Percentiles rank a stretch among this genome's conserved stretches.
Evolutionary conservation across 2,888 invertebrate species (phyloP).

Genomic region (Plutella xylostella): DNA sequence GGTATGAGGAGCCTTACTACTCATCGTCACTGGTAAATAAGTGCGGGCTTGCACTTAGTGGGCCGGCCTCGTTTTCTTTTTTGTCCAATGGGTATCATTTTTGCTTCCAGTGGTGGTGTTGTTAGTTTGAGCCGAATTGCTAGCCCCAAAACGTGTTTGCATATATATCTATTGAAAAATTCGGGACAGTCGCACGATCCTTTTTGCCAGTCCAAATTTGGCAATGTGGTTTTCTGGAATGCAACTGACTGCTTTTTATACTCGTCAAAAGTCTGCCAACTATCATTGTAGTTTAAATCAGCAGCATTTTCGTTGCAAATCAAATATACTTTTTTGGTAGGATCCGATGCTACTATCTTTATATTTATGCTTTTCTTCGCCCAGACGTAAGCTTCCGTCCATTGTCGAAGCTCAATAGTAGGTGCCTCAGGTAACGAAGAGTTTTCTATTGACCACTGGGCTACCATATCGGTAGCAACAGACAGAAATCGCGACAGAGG

Average conservation of each 20-base stretch:
- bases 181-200: no score
- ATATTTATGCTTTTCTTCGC: conserved; percentile 10
- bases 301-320: conserved; percentile 12
- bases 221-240: conserved; percentile 11
- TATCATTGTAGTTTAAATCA: conserved; percentile 10
- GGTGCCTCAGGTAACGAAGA: conserved; percentile 10
- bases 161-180: no score
- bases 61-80: no score
- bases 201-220: no score
- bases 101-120: no score
- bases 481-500: conserved; percentile 13
- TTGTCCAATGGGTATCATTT: no score
- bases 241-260: conserved; percentile 12
- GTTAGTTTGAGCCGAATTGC: no score
- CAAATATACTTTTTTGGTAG: conserved; percentile 11
- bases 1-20: no score
- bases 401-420: conserved; percentile 10
- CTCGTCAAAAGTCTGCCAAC: conserved; percentile 12
- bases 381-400: conserved; percentile 10
- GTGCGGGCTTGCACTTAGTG: conserved; percentile 12
- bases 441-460: conserved; percentile 11
- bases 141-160: no score
- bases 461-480: conserved; percentile 12
- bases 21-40: conserved; percentile 12
- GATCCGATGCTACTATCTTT: conserved; percentile 12